These are phyloP conservation scores for Drosophila falleni DNA, from an alignment of 2,888 invertebrate genomes.

Conservation along the genomic window DNA sequence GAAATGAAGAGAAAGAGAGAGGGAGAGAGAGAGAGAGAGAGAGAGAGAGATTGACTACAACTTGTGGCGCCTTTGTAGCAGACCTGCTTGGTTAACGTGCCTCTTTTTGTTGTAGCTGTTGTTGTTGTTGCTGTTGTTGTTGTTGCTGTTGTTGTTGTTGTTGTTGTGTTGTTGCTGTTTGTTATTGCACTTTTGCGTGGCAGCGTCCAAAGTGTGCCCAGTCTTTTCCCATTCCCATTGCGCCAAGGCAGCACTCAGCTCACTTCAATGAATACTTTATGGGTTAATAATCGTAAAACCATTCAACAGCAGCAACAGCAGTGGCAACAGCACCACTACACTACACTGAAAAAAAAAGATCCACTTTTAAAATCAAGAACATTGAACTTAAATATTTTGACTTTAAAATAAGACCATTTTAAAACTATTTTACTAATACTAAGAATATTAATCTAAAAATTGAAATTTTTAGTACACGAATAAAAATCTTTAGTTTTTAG, in stretches of 20 bases:
- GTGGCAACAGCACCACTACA: background rate
- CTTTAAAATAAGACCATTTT: no score
- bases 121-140: constrained; percentile 55
- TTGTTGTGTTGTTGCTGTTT: constrained; percentile 65
- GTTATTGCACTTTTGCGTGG: constrained; percentile 82
- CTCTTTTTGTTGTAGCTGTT: constrained; percentile 53
- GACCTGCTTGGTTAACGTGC: constrained; percentile 18
- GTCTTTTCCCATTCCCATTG: constrained; percentile 9
- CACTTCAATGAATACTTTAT: constrained; percentile 83
- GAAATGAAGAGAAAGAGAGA: constrained; percentile 12
- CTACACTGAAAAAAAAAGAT: no score
- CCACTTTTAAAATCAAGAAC: no score
- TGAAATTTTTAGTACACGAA: no score
- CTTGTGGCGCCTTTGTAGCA: constrained; percentile 77
- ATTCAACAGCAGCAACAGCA: constrained; percentile 60
- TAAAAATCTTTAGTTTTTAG: no score
- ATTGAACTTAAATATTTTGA: background rate
- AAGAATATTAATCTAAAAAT: no score
- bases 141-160: constrained; percentile 56
- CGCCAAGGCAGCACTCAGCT: constrained; percentile 66
- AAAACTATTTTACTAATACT: no score
- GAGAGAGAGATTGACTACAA: constrained; percentile 57
- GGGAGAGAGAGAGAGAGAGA: background rate
- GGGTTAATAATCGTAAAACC: constrained; percentile 84
- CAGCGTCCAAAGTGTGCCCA: constrained; percentile 41